These are phyloP conservation scores for Hedya salicella DNA, from an alignment of 2,888 invertebrate species.

Conservation along the genomic window DNA sequence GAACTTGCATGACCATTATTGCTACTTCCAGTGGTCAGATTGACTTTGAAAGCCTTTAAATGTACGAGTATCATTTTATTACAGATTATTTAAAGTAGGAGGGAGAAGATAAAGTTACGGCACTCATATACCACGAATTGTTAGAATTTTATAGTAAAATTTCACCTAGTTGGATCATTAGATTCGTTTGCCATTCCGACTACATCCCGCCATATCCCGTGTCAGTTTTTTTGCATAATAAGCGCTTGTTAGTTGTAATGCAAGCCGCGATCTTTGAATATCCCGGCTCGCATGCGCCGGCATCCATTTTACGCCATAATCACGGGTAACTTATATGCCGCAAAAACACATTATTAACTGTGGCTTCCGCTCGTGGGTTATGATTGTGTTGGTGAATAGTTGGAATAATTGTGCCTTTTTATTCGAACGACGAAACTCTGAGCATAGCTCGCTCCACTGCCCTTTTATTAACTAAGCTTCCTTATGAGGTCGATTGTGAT, in stretches of 20 bases:
- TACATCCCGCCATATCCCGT: constrained; percentile 26
- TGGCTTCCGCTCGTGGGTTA: constrained; percentile 15
- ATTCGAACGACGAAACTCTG: not conserved
- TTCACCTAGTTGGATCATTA: too few species aligned
- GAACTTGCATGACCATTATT: too few species aligned
- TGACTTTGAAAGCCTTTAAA: too few species aligned
- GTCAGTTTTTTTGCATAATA: constrained; percentile 45
- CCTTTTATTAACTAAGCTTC: too few species aligned
- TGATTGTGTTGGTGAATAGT: constrained; percentile 9
- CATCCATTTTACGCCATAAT: constrained; percentile 47
- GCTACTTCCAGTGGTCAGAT: too few species aligned
- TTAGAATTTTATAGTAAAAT: too few species aligned
- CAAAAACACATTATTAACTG: constrained; percentile 28
- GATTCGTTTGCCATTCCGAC: constrained; percentile 1
- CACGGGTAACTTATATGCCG: constrained; percentile 30
- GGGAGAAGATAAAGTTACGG: too few species aligned
- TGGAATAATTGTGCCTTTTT: constrained; percentile 7
- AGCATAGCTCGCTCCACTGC: too few species aligned
- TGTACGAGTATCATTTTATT: too few species aligned
- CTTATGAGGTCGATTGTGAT: too few species aligned
- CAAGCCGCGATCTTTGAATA: constrained; percentile 53
- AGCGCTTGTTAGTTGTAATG: constrained; percentile 45
- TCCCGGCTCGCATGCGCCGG: constrained; percentile 53
- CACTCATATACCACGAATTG: too few species aligned
- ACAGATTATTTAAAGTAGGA: too few species aligned